A percentile compares a stretch with the other conserved stretches of the same genome.
Conservation (phyloP, 2,888 invertebrate species). For the Physocephala rufipes region DNA sequence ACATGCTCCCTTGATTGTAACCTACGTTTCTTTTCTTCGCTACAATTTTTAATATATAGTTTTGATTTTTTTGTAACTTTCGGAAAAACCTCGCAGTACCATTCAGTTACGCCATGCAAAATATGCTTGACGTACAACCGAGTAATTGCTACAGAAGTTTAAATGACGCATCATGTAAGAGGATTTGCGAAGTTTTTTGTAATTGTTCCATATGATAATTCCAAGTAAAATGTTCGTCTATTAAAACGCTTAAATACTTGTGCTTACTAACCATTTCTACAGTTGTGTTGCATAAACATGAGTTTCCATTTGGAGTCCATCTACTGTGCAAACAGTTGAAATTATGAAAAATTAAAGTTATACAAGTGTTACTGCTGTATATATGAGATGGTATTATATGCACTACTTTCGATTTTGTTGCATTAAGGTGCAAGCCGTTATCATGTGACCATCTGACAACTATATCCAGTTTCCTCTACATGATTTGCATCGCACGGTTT, state of each 20-base stretch:
- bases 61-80: no score
- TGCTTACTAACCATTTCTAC: background rate
- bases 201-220: background rate
- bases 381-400: constrained; percentile 1
- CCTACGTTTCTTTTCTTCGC: no score
- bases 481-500: background rate
- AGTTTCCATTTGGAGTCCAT: background rate
- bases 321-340: background rate
- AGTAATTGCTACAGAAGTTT: background rate
- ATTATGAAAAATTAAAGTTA: background rate
- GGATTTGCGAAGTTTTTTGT: background rate
- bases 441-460: constrained; percentile 6
- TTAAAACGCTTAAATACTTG: background rate
- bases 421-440: background rate
- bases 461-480: background rate
- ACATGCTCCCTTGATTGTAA: no score
- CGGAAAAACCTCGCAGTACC: no score
- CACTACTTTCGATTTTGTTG: background rate
- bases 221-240: no score
- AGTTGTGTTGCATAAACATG: background rate
- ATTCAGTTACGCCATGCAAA: background rate
- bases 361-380: background rate
- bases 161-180: no score
- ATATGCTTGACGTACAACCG: background rate
- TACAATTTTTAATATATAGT: no score